Base-by-base conservation (phyloP, 2,113 vertebrate genomes). In the Opisthocomus hoazin region DNA sequence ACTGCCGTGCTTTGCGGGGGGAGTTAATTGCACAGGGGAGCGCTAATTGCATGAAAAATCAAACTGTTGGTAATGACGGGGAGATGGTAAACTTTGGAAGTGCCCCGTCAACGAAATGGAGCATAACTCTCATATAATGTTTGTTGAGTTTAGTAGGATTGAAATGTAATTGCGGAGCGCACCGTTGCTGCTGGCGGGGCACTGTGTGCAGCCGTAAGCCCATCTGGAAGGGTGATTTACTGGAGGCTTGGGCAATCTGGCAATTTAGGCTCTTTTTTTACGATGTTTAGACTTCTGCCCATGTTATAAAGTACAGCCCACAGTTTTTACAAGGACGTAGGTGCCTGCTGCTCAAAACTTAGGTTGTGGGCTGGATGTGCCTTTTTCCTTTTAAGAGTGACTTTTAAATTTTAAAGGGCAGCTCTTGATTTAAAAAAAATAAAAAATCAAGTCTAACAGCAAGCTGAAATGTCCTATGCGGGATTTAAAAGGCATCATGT, bases 21-120 rank as follows among this genome's bases (percentile, higher is more conserved):
- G 97, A 60, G 34, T 56, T 91, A 85, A 87, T 87, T 71, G 57
- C 86, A 66, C 53, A 60, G 73, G 22, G 36, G 51, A 84, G 97
- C 93, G 91, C 97, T 99, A 98, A 99, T 98, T 98, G 98, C 98
- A 96, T 96, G 95, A 96, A 98, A 98, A 97, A 98, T 96, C 96
- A 79, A 91, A 84, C 92, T 90, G 75, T 95, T 96, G 95, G 84
- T 94, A 60, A 76, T 51, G 80, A 81, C 3, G 19, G 57, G 41
- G 39, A 10, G 32, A 64, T 4, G 16, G 54, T 65, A 95, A 97
- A 92, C 87, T 97, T 97, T 24, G 45, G 68, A 94, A 82, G 68
- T 77, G 41, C 66, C 61, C 94, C 54, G 93, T 82, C 51, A 53
- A 85, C 64, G 74, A 57, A 75, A 48, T 32, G 2, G 3, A 53